Conservation (phyloP, 2,797 vertebrate genomes). For the Channallabes apus region DNA sequence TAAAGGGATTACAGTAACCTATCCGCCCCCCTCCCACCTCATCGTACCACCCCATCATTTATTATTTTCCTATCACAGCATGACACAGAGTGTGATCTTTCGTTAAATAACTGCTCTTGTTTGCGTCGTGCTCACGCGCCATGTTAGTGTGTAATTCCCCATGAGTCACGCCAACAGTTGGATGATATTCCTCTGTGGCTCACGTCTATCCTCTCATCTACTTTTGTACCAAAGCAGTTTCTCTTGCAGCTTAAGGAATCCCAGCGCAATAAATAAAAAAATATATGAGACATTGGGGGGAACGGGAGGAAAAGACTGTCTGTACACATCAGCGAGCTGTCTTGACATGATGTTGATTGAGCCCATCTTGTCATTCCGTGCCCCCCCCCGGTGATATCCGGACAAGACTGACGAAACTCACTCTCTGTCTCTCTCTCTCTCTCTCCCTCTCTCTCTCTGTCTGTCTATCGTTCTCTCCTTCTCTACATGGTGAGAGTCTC, state of each 20-base stretch:
- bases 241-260: conserved; percentile 27
- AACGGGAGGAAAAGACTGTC: conserved; percentile 70
- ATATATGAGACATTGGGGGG: neutral
- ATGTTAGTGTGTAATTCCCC: neutral
- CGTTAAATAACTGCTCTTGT: neutral
- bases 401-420: conserved; percentile 65
- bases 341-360: conserved; percentile 81
- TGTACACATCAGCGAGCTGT: conserved; percentile 74
- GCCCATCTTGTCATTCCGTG: conserved; percentile 75
- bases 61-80: neutral
- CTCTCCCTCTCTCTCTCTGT: conserved; percentile 28
- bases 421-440: conserved; percentile 36
- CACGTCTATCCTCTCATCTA: neutral
- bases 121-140: neutral
- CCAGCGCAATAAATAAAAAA: neutral
- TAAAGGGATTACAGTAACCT: neutral
- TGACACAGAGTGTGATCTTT: neutral
- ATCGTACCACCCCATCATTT: neutral
- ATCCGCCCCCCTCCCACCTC: neutral
- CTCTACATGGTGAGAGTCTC: conserved; percentile 41
- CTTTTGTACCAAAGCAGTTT: neutral
- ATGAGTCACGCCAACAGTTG: neutral
- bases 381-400: conserved; percentile 71
- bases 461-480: conserved; percentile 38
- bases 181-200: neutral